phyloP scores from a whole-genome alignment of 1,140 invertebrate species.

The Adoxophyes honmai region DNA sequence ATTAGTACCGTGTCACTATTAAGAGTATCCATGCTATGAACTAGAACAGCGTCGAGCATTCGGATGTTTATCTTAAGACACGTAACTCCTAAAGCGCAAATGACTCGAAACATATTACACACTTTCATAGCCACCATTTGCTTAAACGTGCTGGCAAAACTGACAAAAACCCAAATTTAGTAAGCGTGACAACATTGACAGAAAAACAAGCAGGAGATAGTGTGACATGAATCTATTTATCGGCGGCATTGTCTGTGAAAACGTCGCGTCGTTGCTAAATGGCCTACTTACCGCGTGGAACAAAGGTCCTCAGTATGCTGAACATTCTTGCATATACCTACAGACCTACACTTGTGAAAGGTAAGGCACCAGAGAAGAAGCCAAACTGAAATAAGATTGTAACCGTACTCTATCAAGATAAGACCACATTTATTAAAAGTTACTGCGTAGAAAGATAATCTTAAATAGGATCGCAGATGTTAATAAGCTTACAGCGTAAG shows the following conservation, averaged over 20 bases:
- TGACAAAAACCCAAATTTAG: neutral
- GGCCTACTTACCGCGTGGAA: constrained; percentile 14
- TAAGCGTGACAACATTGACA: neutral
- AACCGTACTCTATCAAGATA: constrained; percentile 7
- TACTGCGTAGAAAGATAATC: neutral
- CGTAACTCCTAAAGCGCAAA: too few relatives aligned
- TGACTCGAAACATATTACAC: too few relatives aligned
- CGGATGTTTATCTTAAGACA: too few relatives aligned
- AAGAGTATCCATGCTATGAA: too few relatives aligned
- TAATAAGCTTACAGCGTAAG: neutral
- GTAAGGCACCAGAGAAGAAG: neutral
- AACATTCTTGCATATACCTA: constrained; percentile 4
- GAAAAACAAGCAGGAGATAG: neutral
- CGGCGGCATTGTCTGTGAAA: constrained; percentile 10
- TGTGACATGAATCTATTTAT: constrained; percentile 10
- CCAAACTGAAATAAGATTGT: neutral
- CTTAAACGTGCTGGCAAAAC: neutral
- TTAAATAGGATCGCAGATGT: neutral
- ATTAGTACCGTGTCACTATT: too few relatives aligned
- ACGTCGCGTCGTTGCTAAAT: constrained; percentile 14
- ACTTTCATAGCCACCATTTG: too few relatives aligned
- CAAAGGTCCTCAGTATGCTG: neutral
- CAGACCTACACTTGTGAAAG: neutral
- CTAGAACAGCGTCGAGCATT: too few relatives aligned
- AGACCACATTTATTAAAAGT: neutral